Base-by-base conservation (phyloP, 2,797 vertebrate species). In the Sebastes minor region DNA sequence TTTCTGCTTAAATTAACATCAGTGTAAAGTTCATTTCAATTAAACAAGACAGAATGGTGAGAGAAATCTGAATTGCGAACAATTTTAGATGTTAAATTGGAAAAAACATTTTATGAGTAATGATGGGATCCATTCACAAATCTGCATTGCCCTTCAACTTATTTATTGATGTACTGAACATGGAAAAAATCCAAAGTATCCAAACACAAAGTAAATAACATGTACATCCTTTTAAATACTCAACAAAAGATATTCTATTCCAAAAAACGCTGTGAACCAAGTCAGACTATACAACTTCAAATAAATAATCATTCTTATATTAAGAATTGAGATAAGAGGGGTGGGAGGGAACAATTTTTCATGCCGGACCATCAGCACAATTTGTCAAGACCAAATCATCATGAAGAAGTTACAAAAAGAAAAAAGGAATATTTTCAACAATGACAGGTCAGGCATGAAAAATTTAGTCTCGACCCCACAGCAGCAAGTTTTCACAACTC, bases 131-230 rank as follows among this genome's bases (percentile, higher is more conserved):
- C 78, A 91, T 81, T 77, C 77, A 88, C 84, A 89, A 84, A 89
- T 74, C 79, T 83, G 70, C 80, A 83, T 95, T 97, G 98, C 97
- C 98, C 97, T 99, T 99, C 97, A 98, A 98, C 96, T 97, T 97
- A 97, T 99, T 99, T 99, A 99, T 99, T 99, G 98, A 99, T 99
- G 98, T 99, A 99, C 98, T 96, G 96, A 99, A 99, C 97, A 98
- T 97, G 97, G 95, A 97, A 98, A 98, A 91, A 97, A 96, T 97
- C 97, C 97, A 97, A 99, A 98, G 96, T 97, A 98, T 98, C 92
- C 96, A 97, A 99, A 99, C 97, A 98, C 97, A 99, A 97, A 97
- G 95, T 97, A 97, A 98, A 97, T 92, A 96, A 98, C 96, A 98
- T 97, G 96, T 98, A 96, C 95, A 96, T 96, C 95, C 80, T 94